Evolutionary conservation across 1,140 invertebrate genomes (phyloP).

Genomic region (Artemia franciscana): DNA sequence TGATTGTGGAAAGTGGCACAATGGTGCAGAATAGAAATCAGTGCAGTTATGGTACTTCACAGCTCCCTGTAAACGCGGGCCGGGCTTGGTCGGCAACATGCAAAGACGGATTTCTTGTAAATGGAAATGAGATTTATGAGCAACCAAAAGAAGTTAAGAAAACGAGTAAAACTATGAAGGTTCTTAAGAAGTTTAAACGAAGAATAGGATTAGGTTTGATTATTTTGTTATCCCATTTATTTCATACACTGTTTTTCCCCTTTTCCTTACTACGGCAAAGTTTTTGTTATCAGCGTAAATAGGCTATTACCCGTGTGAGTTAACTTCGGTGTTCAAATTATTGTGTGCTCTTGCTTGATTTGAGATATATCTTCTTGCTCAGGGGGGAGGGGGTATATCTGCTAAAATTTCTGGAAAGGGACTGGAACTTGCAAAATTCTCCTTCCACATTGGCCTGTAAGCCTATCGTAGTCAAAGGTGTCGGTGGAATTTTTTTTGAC

Average conservation of each 20-base stretch:
- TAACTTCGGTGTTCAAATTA: too few species aligned
- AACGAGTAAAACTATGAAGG: constrained; percentile 22
- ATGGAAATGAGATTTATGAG: neutral
- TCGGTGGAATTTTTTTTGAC: too few species aligned
- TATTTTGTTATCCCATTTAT: constrained; percentile 7
- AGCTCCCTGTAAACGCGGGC: neutral
- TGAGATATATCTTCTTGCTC: neutral
- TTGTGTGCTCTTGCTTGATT: neutral
- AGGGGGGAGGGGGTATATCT: too few species aligned
- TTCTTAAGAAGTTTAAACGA: constrained; percentile 29
- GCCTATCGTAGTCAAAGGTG: too few species aligned
- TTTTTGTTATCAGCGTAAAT: neutral
- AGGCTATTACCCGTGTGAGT: neutral
- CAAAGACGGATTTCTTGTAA: neutral
- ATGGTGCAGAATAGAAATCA: neutral
- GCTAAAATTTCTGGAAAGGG: too few species aligned
- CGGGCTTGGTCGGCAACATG: neutral
- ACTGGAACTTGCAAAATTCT: too few species aligned
- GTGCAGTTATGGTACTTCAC: neutral
- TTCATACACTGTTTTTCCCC: neutral
- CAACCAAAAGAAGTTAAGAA: neutral
- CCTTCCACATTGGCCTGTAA: too few species aligned
- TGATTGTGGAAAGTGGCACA: neutral
- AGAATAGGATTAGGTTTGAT: constrained; percentile 29
- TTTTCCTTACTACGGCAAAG: neutral